Evolutionary conservation across 2,113 vertebrate genomes (phyloP).

Genomic region (Axis porcinus): DNA sequence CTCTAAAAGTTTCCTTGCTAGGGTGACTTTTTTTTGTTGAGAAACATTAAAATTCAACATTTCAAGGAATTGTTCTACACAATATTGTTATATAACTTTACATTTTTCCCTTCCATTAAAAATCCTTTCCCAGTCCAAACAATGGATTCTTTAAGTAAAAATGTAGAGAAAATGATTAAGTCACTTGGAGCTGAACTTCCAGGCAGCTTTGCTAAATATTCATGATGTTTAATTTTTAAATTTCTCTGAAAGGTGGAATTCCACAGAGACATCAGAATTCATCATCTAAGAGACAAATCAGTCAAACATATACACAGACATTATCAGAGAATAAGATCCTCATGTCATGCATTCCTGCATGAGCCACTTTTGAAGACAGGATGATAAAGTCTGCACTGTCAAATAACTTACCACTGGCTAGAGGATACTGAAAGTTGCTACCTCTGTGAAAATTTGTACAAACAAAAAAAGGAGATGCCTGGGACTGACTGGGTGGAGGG

Average conservation of each 20-base stretch:
- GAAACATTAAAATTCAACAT: not conserved
- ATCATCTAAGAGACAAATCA: not conserved
- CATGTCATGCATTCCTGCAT: not conserved
- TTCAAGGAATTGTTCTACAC: not conserved
- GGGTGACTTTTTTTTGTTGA: not conserved
- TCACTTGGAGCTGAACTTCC: not conserved
- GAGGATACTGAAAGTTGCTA: not conserved
- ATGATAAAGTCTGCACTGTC: not conserved
- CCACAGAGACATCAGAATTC: not conserved
- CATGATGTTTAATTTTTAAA: constrained; percentile 16
- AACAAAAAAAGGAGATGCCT: not conserved
- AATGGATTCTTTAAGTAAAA: constrained; percentile 1
- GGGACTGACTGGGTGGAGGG: not conserved
- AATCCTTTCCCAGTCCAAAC: not conserved
- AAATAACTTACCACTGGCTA: not conserved
- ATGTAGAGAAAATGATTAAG: not conserved
- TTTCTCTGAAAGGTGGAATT: constrained; percentile 1
- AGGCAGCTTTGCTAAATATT: not conserved
- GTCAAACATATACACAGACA: not conserved
- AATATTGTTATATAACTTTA: not conserved
- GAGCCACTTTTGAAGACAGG: not conserved
- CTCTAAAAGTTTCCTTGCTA: not conserved
- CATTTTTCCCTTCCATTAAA: not conserved
- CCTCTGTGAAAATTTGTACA: not conserved
- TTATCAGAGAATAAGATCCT: not conserved